These are phyloP conservation scores for Ostrea denselamellosa DNA, from an alignment of 1,140 invertebrate genomes.

Conservation along the genomic window DNA sequence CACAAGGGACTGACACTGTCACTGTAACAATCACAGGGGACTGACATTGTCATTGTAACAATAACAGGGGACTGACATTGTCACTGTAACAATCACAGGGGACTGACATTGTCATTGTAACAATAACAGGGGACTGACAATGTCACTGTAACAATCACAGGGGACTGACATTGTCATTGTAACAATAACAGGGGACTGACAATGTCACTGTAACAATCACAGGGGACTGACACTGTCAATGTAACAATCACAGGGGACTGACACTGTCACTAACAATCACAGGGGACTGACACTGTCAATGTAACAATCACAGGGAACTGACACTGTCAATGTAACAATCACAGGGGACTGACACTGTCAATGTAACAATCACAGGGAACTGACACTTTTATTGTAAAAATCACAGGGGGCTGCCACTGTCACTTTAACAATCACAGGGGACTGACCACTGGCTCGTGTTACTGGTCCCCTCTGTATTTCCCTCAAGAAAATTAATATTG, in stretches of 20 bases:
- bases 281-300: background rate
- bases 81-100: background rate
- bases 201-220: too few species aligned
- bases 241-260: background rate
- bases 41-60: background rate
- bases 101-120: background rate
- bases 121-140: background rate
- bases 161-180: background rate
- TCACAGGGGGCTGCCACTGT: background rate
- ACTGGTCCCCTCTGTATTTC: background rate
- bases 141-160: background rate
- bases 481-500: too few species aligned
- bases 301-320: background rate
- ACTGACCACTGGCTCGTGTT: background rate
- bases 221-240: too few species aligned
- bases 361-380: background rate
- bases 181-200: background rate
- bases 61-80: background rate
- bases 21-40: background rate
- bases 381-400: background rate
- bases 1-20: too few species aligned
- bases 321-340: background rate
- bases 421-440: background rate
- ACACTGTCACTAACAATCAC: background rate
- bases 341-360: background rate